A percentile compares a stretch with the other conserved stretches of the same genome.
These are phyloP conservation scores for Tethea ocularis DNA, from an alignment of 2,888 invertebrate genomes.

Conservation along the genomic window DNA sequence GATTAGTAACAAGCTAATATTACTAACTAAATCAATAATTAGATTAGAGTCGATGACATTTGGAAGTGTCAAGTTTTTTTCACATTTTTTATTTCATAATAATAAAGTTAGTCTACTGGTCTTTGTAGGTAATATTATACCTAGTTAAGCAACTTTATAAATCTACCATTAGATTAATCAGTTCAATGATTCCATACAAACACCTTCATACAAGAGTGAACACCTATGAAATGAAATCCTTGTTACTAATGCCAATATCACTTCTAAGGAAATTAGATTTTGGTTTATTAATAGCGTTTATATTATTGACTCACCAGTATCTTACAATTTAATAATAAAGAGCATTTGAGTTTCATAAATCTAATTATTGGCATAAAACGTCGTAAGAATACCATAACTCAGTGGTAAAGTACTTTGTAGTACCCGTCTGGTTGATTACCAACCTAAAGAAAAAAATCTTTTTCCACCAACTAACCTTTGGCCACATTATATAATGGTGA, in stretches of 20 bases:
- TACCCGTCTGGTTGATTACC: too few relatives aligned
- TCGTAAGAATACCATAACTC: too few relatives aligned
- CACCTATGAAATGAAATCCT: neutral
- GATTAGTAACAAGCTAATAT: neutral
- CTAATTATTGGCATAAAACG: too few relatives aligned
- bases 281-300: too few relatives aligned
- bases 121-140: neutral
- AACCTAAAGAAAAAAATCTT: too few relatives aligned
- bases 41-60: neutral
- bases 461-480: too few relatives aligned
- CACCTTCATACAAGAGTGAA: constrained; percentile 2
- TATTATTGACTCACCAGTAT: too few relatives aligned
- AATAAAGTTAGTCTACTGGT: neutral
- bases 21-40: neutral
- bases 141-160: neutral
- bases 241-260: neutral
- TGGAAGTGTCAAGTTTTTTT: neutral
- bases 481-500: too few relatives aligned
- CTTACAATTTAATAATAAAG: too few relatives aligned
- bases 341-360: too few relatives aligned
- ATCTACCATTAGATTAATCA: neutral
- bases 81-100: neutral
- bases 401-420: too few relatives aligned
- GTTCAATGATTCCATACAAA: constrained; percentile 3
- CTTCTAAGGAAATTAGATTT: neutral